Evolutionary conservation across 2,113 vertebrate species (phyloP), one percentile per base, ranked within the genome.

Genomic region (Limnothrissa miodon): DNA sequence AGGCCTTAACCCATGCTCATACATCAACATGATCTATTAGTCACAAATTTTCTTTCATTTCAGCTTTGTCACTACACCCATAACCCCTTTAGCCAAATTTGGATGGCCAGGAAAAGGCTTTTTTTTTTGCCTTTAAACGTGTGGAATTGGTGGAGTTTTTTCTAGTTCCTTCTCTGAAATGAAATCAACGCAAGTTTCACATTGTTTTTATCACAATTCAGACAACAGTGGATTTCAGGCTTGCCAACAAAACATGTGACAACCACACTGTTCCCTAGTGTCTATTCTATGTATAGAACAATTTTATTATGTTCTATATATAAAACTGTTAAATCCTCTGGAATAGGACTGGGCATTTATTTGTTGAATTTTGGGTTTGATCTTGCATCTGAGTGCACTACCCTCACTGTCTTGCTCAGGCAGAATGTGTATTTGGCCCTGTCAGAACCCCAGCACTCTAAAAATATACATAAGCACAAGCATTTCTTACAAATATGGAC

Each of bases 401-500:
- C 25, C 4, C 25, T 39, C 29, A 74, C 5, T 33, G 33, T 74
- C 2, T 74, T 36, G 59, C 29, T 66, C 59, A 66, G 11, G 59
- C 29, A 66, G 29, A 66, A 66, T 33, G 59, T 66, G 25, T 11
- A 15, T 56, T 66, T 29, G 59, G 25, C 25, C 11, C 59, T 33
- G 2, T 66, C n/a, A 25, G 59, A 66, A 33, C n/a, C 29, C 59
- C 7, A 66, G 33, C 9, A 5, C 33, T 36, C 36, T 74, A 36
- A 70, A 70, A 70, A 17, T 70, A 36, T 13, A 70, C 62, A 70
- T 11, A 70, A 36, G 29, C 62, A 19, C 15, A n/a, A n/a, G n/a
- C n/a, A 11, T 74, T 74, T 74, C 66, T 15, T 74, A 74, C 66
- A 74, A 74, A 33, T 74, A 33, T 74, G 66, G 66, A 36, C 59